Evolutionary conservation across 2,797 vertebrate species (phyloP).

Genomic region (Mus caroli): DNA sequence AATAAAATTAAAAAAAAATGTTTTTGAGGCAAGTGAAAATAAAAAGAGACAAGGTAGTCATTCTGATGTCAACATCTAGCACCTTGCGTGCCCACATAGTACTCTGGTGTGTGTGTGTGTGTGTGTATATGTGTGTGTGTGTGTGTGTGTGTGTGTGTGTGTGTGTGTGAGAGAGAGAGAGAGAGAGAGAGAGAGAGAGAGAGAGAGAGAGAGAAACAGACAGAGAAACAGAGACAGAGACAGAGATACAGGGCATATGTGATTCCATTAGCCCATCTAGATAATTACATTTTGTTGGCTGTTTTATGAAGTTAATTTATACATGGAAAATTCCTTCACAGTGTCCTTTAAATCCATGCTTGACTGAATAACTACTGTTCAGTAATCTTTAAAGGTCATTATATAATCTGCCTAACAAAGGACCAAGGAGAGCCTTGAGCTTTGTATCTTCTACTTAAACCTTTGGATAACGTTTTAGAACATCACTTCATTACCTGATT

Average conservation of each 20-base stretch:
- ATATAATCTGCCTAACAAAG: constrained; percentile 23
- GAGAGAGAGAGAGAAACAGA: neutral
- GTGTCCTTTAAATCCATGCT: neutral
- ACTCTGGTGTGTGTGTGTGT: neutral
- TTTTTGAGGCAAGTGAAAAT: neutral
- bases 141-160: no score
- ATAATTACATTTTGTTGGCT: constrained; percentile 44
- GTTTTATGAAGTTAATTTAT: constrained; percentile 50
- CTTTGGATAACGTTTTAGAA: neutral
- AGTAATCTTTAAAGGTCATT: constrained; percentile 27
- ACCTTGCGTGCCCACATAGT: neutral
- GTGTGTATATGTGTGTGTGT: no score
- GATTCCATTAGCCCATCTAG: constrained; percentile 13
- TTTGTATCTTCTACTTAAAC: constrained; percentile 30
- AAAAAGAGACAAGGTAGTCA: neutral
- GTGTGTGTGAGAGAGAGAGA: no score
- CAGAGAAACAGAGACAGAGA: neutral
- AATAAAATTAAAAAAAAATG: neutral
- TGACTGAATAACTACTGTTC: constrained; percentile 47
- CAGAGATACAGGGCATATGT: neutral
- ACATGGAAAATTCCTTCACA: constrained; percentile 28
- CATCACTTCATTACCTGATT: constrained; percentile 19
- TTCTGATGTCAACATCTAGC: neutral
- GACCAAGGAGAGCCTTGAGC: neutral
- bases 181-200: neutral